phyloP scores from a whole-genome alignment of 2,888 invertebrate genomes.

The Neelides folsomi region DNA sequence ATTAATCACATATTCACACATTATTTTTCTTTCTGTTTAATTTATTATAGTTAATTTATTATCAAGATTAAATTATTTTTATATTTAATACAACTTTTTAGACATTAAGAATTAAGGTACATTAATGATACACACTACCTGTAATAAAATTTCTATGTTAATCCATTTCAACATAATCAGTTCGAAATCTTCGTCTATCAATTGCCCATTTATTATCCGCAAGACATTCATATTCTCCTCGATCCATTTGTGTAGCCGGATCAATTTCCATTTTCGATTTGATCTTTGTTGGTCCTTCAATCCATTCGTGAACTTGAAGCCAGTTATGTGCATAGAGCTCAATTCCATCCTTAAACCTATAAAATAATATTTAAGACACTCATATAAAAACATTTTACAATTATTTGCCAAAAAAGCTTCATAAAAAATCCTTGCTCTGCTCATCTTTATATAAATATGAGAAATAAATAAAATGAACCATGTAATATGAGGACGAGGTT shows the following conservation, averaged over 20 bases:
- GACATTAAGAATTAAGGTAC: too few relatives aligned
- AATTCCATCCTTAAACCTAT: conserved; percentile 52
- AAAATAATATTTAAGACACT: background rate
- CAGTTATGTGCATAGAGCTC: conserved; percentile 58
- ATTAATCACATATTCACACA: too few relatives aligned
- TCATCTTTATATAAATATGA: background rate
- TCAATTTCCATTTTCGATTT: conserved; percentile 63
- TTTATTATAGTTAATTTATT: too few relatives aligned
- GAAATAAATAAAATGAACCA: conserved; percentile 43
- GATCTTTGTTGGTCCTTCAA: conserved; percentile 49
- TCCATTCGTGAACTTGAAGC: conserved; percentile 57
- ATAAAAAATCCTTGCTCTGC: background rate
- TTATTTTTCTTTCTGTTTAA: too few relatives aligned
- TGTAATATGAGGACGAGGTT: conserved; percentile 58
- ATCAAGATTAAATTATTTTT: too few relatives aligned
- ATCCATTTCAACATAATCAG: conserved; percentile 40
- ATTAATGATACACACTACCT: too few relatives aligned
- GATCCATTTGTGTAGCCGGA: conserved; percentile 54
- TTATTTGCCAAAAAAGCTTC: background rate
- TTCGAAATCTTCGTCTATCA: conserved; percentile 53
- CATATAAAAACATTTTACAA: background rate
- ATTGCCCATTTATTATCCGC: conserved; percentile 58
- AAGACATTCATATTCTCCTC: conserved; percentile 57
- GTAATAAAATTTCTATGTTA: too few relatives aligned
- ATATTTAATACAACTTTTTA: too few relatives aligned